Conservation (phyloP, 2,797 vertebrate genomes). For the Gephyroberyx darwinii region DNA sequence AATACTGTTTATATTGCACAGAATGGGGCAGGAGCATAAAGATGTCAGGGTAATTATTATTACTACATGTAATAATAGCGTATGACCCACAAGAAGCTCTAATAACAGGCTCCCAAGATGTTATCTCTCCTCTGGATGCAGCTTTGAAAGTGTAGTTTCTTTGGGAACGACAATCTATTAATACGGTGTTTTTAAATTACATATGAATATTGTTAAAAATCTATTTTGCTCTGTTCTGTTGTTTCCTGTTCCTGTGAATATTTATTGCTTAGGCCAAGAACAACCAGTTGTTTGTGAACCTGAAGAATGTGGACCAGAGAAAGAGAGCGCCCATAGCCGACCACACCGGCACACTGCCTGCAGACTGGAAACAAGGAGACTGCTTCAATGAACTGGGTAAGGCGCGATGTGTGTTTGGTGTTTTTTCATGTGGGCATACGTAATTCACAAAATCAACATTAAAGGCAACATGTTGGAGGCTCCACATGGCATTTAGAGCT, state of each 20-base stretch:
- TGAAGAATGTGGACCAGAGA: constrained; percentile 87
- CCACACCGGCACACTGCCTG: constrained; percentile 88
- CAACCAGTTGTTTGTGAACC: constrained; percentile 88
- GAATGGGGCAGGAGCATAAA: neutral
- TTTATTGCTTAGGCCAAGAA: constrained; percentile 81
- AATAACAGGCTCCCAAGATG: no score
- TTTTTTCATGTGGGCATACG: neutral
- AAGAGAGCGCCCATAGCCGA: constrained; percentile 80
- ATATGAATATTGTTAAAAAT: neutral
- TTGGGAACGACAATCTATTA: no score
- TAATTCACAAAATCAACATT: neutral
- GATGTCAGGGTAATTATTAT: no score
- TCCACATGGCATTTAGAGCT: no score
- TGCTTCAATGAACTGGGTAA: constrained; percentile 93
- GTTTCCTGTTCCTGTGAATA: neutral
- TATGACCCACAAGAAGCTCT: no score
- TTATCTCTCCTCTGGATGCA: no score
- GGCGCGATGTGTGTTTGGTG: constrained; percentile 8
- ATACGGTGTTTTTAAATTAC: no score
- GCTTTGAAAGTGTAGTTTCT: no score
- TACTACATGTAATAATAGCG: no score
- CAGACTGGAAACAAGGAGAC: constrained; percentile 93
- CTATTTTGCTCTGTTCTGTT: neutral
- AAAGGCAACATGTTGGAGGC: no score
- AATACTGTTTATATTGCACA: neutral